phyloP scores from a whole-genome alignment of 2,888 invertebrate genomes.

The Chromoteleia sp. region DNA sequence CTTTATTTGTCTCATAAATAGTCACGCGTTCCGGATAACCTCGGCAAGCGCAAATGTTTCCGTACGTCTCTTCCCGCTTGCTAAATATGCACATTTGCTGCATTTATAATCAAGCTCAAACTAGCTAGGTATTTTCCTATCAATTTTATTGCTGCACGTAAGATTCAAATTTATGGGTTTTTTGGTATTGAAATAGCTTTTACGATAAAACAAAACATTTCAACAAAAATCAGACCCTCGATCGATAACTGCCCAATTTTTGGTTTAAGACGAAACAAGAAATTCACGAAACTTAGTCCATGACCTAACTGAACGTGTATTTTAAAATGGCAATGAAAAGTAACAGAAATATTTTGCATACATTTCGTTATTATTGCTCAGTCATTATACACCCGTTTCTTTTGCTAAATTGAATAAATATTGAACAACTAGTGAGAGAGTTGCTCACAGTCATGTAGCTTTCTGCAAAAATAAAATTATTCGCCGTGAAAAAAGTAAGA shows the following conservation, averaged over 20 bases:
- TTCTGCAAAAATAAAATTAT: slow-evolving; percentile 4
- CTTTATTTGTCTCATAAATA: slow-evolving; percentile 72
- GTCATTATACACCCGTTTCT: too few relatives aligned
- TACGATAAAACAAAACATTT: too few relatives aligned
- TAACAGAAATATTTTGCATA: too few relatives aligned
- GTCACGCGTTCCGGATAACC: slow-evolving; percentile 42
- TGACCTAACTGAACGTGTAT: too few relatives aligned
- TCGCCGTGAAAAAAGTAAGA: slow-evolving; percentile 4
- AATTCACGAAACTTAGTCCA: too few relatives aligned
- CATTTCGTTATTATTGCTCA: too few relatives aligned
- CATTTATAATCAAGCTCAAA: slow-evolving; percentile 36
- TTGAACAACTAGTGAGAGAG: not conserved
- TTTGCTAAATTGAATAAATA: not conserved
- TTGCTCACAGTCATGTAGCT: slow-evolving; percentile 1
- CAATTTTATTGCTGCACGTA: slow-evolving; percentile 11
- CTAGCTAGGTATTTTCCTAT: slow-evolving; percentile 12
- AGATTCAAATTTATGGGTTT: not conserved
- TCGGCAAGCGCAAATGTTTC: slow-evolving; percentile 43
- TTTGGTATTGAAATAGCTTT: too few relatives aligned
- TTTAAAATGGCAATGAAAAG: too few relatives aligned
- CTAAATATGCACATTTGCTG: slow-evolving; percentile 31
- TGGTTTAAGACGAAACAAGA: too few relatives aligned
- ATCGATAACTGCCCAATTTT: too few relatives aligned
- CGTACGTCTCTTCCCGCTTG: slow-evolving; percentile 20
- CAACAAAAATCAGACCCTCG: too few relatives aligned